A percentile compares a stretch with the other conserved stretches of the same genome.
These are phyloP conservation scores for Oncorhynchus masou DNA, from an alignment of 2,113 vertebrate genomes.

Conservation along the genomic window DNA sequence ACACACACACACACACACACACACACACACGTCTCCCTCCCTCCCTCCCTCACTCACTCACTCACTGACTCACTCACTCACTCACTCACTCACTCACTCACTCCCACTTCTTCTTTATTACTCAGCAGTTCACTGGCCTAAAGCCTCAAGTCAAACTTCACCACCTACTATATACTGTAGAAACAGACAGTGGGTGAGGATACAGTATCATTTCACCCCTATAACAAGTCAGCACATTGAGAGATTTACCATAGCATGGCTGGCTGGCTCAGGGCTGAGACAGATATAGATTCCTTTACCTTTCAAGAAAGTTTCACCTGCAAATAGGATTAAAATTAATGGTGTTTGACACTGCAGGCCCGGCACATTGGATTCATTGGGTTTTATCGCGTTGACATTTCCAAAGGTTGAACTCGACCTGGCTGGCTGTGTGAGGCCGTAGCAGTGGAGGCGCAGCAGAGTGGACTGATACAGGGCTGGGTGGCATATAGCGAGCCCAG, in stretches of 20 bases:
- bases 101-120: conserved; percentile 48
- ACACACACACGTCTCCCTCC: conserved; percentile 35
- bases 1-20: not conserved
- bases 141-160: conserved; percentile 33
- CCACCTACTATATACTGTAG: conserved; percentile 11
- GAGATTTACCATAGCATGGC: conserved; percentile 59
- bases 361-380: conserved; percentile 62
- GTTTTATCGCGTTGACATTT: conserved; percentile 78
- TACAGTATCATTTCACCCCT: conserved; percentile 46
- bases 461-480: conserved; percentile 47
- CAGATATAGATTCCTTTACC: conserved; percentile 71
- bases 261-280: conserved; percentile 29
- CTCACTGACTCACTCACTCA: no score
- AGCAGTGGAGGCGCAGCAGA: conserved; percentile 16
- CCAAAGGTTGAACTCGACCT: conserved; percentile 67
- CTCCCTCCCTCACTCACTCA: not conserved
- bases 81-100: conserved; percentile 13
- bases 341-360: conserved; percentile 71
- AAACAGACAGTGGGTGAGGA: conserved; percentile 11
- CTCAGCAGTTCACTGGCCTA: conserved; percentile 46
- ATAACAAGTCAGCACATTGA: conserved; percentile 48
- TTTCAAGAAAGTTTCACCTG: conserved; percentile 72
- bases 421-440: conserved; percentile 27
- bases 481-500: conserved; percentile 57
- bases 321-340: conserved; percentile 78